Evolutionary conservation across 53 echinoderm and acorn worm genomes (phyloP), one percentile per base, ranked within the genome.

Genomic region (Pentamera pediparva): DNA sequence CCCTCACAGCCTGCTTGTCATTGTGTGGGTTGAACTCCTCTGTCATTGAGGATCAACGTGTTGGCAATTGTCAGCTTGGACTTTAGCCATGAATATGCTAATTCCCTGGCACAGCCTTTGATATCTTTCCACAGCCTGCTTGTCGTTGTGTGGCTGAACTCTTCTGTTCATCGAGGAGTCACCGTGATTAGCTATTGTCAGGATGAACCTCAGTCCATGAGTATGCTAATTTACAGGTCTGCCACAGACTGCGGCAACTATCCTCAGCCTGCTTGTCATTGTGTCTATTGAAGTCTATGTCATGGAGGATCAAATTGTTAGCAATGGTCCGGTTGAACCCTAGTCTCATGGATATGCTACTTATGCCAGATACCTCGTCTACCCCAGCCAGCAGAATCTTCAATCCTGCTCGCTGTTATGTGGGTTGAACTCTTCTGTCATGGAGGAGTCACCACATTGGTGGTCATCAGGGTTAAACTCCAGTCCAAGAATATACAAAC

Each of bases 201-300:
- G 78, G 59, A 91, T 96, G 74, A 96, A 91, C 6, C 96, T 91
- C n/a, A 96, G 81, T 17, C 96, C 96, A n/a, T n/a, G n/a, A n/a
- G n/a, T n/a, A n/a, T n/a, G n/a, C n/a, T n/a, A n/a, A n/a, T n/a
- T n/a, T n/a, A n/a, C n/a, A n/a, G n/a, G 79, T 88, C 52, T 92
- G 92, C 10, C 92, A 87, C 2, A 92, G 85, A 61, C 92, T 74
- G 51, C 88, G 92, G 43, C 92, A 92, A 28, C 92, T 76, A 50
- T 92, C 92, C 38, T 92, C 92, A 10, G 92, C 92, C 47, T 92
- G 92, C 53, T 92, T 92, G 50, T 92, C 92, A 65, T 92, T 92
- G 67, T 92, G 88, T 0, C 88, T 87, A 60, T 92, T 92, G 70
- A 82, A 92, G 70, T 92, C 92, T 62, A 92, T 92, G 43, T 92